Evolutionary conservation across 2,888 invertebrate genomes (phyloP), one percentile per base, ranked within the genome.

Genomic region (Ypsolopha sequella): DNA sequence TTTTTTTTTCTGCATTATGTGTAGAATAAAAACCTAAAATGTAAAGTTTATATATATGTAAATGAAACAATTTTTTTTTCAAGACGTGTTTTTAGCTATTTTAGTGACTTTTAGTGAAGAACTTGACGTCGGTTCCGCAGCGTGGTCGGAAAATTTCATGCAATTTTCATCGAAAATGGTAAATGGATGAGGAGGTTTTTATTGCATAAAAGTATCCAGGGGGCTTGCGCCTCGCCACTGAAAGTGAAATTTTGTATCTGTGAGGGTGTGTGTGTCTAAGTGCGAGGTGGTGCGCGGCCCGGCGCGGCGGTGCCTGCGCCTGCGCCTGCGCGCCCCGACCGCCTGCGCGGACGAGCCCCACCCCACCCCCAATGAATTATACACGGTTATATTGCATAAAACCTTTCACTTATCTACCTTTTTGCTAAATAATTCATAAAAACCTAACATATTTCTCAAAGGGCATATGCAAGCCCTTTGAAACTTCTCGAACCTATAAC

Each of bases 141-240:
- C 55, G 66, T 62, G 61, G 66, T 63, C 68, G 85, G 81, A 84
- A 82, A 82, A 77, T 67, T 82, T 84, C 68, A 61, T 65, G 57
- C 62, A 84, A 81, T 85, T 85, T 82, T 85, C 82, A 74, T 60
- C 55, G 56, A 58, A 57, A 61, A 56, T 61, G 58, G 61, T 55
- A 63, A 41, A 10, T 44, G 55, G 54, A 60, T 71, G 66, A 66
- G 35, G 11, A 11, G 10, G 33, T 55, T 70, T 73, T 74, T 61
- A 58, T 59, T 59, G 36, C 39, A 59, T 55, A 58, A 63, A 60
- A 54, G 46, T 56, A 57, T 65, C 64, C 62, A 58, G 58, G 51
- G 62, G 70, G 68, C 70, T 73, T 85, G 85, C 85, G 85, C 85
- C 85, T 85, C 70, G 59, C 53, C 54, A 53, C 57, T 58, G 65